A percentile compares a stretch with the other conserved stretches of the same genome.
phyloP scores from a whole-genome alignment of 2,888 invertebrate species.

The Salpingus planirostris region DNA sequence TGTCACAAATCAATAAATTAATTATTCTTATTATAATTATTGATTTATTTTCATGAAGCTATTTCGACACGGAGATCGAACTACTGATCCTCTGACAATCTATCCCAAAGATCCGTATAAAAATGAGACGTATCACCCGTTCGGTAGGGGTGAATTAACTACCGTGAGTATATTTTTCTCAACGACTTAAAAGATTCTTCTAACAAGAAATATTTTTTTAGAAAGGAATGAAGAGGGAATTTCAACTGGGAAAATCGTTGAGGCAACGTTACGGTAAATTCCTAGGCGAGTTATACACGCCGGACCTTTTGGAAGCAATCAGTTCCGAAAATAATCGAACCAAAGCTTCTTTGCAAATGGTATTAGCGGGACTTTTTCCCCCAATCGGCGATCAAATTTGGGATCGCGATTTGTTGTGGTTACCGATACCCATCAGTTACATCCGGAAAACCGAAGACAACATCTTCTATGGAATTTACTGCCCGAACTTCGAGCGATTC shows the following conservation, averaged over 20 bases:
- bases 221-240: slow-evolving; percentile 34
- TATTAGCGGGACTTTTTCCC: slow-evolving; percentile 60
- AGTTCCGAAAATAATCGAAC: slow-evolving; percentile 63
- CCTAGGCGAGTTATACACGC: slow-evolving; percentile 49
- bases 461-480: slow-evolving; percentile 5
- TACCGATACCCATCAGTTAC: slow-evolving; percentile 64
- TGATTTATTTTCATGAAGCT: too few relatives aligned
- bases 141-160: neutral
- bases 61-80: neutral
- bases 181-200: neutral
- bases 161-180: neutral
- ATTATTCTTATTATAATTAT: too few relatives aligned
- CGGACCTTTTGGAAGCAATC: slow-evolving; percentile 50
- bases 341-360: slow-evolving; percentile 26
- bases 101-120: neutral
- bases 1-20: neutral
- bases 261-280: slow-evolving; percentile 51
- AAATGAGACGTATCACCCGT: neutral
- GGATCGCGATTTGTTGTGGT: slow-evolving; percentile 54
- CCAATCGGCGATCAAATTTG: slow-evolving; percentile 48
- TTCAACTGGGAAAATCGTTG: slow-evolving; percentile 52
- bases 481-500: slow-evolving; percentile 20
- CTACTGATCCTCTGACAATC: neutral
- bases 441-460: slow-evolving; percentile 37
- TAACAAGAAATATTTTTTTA: slow-evolving; percentile 6